Base-by-base conservation (phyloP, 2,888 invertebrate species). In the Caradrina kadenii region DNA sequence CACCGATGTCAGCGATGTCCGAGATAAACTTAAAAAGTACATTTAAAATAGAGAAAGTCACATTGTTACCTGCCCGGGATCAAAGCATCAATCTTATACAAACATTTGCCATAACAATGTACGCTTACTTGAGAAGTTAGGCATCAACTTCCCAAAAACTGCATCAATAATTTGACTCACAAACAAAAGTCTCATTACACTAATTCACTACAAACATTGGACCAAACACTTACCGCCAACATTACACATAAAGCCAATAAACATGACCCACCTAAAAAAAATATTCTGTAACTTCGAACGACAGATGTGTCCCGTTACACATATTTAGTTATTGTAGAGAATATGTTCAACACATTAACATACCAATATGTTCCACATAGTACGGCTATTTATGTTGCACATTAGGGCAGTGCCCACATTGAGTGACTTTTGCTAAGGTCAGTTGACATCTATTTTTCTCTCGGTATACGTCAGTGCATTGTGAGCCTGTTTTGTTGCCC, bases 391-490 rank as follows among this genome's bases (percentile, higher is more conserved):
- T 79, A 73, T 61, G 60, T 73, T 74, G 73, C 74, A 76, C 68
- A 74, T 77, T 63, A 80, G 76, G 50, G 22, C 42, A 56, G 21
- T 48, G 59, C 35, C n/a, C 69, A 77, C 74, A 79, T 73, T 70
- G 45, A 60, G 64, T 72, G 62, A 66, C 76, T 66, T 77, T 75
- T 52, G 55, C 80, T 70, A 84, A 89, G 91, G 91, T 91, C 90
- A 86, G 89, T 90, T 91, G 93, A 91, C 92, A 91, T 91, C 89
- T 90, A 92, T 94, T 93, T 94, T 93, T 93, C 93, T 93, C 90
- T 86, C 91, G 92, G 93, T 93, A 93, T 92, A 83, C 89, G 80
- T 91, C 91, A 87, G 84, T 84, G 89, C 87, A 89, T 92, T 92
- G 93, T 91, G 81, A 81, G 77, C 59, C 52, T 69, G 74, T 79